These are phyloP conservation scores for Sylvicola cinctus DNA, from an alignment of 2,888 invertebrate genomes.

Conservation along the genomic window DNA sequence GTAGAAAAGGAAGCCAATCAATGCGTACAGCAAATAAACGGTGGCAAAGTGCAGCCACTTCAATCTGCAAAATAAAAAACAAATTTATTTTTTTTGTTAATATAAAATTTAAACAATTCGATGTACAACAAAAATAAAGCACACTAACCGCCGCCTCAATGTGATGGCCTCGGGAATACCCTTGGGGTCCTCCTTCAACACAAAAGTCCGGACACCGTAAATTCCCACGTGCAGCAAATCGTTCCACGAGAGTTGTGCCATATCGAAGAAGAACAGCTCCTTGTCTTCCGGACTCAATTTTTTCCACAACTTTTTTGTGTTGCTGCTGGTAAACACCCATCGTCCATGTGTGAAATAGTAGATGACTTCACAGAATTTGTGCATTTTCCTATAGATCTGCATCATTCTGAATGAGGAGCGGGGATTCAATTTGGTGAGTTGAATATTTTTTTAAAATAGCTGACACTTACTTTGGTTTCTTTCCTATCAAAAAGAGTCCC, in stretches of 20 bases:
- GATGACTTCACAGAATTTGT: constrained; percentile 51
- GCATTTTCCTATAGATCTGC: constrained; percentile 56
- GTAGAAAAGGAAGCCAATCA: constrained; percentile 6
- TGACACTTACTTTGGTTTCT: constrained; percentile 27
- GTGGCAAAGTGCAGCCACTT: constrained; percentile 9
- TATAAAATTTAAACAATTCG: not conserved
- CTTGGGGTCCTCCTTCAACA: constrained; percentile 56
- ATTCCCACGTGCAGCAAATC: constrained; percentile 46
- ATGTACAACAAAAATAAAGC: not conserved
- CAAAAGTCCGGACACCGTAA: constrained; percentile 47
- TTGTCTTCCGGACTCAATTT: constrained; percentile 22
- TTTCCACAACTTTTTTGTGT: constrained; percentile 27
- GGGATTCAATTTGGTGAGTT: not conserved
- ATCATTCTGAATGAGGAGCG: constrained; percentile 38
- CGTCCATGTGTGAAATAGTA: constrained; percentile 53
- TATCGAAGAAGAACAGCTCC: constrained; percentile 49
- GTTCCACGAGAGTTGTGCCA: constrained; percentile 49
- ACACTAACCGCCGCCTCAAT: constrained; percentile 33
- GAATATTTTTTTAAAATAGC: not conserved
- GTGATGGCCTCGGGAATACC: constrained; percentile 40
- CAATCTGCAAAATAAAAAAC: constrained; percentile 6
- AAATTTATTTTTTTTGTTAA: not conserved
- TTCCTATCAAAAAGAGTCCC: constrained; percentile 29
- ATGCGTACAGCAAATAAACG: constrained; percentile 7
- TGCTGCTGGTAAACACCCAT: constrained; percentile 46